Conservation (phyloP, 2,113 vertebrate genomes). For the Campylomormyrus tamandua region DNA sequence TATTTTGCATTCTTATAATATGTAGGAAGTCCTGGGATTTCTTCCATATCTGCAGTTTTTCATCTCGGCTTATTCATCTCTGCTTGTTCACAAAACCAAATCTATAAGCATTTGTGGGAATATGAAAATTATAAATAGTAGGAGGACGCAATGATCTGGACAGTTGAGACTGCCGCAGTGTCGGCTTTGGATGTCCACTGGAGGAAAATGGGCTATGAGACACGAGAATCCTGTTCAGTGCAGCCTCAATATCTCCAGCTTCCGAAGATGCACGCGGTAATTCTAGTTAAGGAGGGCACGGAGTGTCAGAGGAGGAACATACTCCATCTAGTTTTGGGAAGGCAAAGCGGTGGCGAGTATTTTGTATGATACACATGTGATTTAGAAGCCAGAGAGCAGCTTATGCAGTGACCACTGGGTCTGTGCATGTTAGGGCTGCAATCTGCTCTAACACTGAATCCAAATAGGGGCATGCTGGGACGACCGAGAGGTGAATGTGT, state of each 20-base stretch:
- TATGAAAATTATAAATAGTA: conserved; percentile 7
- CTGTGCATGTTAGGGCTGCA: not conserved
- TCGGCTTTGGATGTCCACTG: not conserved
- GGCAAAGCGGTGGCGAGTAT: not conserved
- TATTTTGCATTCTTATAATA: not conserved
- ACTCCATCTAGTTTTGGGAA: not conserved
- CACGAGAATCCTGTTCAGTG: not conserved
- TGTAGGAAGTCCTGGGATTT: not conserved
- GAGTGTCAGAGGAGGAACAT: not conserved
- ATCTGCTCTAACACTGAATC: not conserved
- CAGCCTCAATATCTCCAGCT: not conserved
- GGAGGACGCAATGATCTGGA: not conserved
- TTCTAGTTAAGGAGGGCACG: not conserved
- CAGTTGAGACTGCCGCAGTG: not conserved
- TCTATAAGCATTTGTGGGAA: not conserved
- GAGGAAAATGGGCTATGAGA: not conserved
- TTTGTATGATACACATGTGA: not conserved
- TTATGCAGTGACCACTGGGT: not conserved
- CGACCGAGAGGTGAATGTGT: not conserved
- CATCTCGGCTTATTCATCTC: not conserved
- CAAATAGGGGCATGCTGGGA: not conserved
- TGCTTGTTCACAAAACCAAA: not conserved
- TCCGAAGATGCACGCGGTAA: not conserved
- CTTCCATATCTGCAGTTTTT: not conserved
- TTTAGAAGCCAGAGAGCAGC: not conserved